Evolutionary conservation across 1,140 invertebrate species (phyloP).

Genomic region (Pachypsylla venusta): DNA sequence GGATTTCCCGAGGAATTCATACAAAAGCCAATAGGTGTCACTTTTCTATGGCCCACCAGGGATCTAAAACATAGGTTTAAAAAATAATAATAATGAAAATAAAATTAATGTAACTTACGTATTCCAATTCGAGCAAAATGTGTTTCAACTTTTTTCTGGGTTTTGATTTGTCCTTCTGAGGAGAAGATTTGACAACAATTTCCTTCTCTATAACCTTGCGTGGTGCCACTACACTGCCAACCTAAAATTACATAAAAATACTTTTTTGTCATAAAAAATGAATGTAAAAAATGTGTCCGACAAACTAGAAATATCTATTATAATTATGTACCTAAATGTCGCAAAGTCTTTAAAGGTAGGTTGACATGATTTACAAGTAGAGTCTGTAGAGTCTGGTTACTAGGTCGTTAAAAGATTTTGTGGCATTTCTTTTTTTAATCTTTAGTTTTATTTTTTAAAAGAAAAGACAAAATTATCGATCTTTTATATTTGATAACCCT

Average conservation of each 20-base stretch:
- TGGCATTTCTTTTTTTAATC: too few species aligned
- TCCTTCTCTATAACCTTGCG: conserved; percentile 18
- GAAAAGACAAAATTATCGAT: too few species aligned
- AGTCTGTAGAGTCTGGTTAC: too few species aligned
- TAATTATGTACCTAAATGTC: not conserved
- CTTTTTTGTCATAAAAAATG: not conserved
- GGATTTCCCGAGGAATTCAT: too few species aligned
- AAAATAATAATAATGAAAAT: not conserved
- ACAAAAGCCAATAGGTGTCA: too few species aligned
- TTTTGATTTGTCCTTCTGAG: not conserved
- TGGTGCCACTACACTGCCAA: conserved; percentile 18
- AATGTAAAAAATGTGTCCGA: not conserved
- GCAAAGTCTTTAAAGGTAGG: not conserved
- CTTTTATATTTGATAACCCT: too few species aligned
- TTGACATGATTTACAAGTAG: too few species aligned
- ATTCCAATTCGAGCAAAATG: conserved; percentile 16
- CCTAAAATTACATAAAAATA: conserved; percentile 5
- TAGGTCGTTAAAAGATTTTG: too few species aligned
- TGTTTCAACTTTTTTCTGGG: conserved; percentile 15
- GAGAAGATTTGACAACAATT: not conserved
- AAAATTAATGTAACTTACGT: conserved; percentile 6
- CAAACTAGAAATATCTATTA: not conserved
- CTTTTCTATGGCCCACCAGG: too few species aligned
- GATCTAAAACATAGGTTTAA: too few species aligned
- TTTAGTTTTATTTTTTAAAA: too few species aligned